Evolutionary conservation across 2,113 vertebrate genomes (phyloP).

Genomic region (Crotophaga sulcirostris): DNA sequence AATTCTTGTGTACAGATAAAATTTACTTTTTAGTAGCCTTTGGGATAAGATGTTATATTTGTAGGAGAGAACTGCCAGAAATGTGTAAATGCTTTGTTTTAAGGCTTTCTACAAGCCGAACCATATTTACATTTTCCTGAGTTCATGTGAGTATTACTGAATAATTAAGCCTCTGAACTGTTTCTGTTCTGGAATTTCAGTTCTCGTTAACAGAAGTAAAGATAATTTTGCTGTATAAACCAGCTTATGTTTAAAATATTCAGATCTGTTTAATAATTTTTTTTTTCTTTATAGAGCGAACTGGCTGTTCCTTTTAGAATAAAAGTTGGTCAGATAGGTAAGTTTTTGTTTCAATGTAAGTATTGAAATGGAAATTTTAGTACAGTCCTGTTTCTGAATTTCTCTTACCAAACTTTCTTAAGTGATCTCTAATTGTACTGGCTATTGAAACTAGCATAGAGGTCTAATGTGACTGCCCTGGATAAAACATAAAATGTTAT

Average conservation of each 20-base stretch:
- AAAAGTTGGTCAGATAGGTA: slow-evolving; percentile 94
- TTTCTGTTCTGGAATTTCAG: background rate
- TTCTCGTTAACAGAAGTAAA: background rate
- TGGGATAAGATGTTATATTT: background rate
- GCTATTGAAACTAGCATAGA: background rate
- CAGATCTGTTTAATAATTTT: background rate
- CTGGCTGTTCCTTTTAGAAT: slow-evolving; percentile 93
- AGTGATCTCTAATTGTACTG: background rate
- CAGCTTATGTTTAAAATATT: background rate
- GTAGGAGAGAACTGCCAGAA: background rate
- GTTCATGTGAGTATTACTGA: background rate
- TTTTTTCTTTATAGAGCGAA: slow-evolving; percentile 83
- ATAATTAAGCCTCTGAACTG: background rate
- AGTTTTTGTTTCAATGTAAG: slow-evolving; percentile 36
- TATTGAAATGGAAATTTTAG: background rate
- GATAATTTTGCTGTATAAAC: background rate
- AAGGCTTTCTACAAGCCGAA: background rate
- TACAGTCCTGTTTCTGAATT: background rate
- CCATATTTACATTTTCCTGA: background rate
- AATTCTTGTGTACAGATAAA: background rate
- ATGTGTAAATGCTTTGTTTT: background rate
- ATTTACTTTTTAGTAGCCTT: background rate
- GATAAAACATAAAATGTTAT: background rate
- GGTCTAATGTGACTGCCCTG: background rate
- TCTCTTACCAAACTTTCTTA: background rate